Conservation (phyloP, 2,888 invertebrate genomes). For the Habroteleia sp. region DNA sequence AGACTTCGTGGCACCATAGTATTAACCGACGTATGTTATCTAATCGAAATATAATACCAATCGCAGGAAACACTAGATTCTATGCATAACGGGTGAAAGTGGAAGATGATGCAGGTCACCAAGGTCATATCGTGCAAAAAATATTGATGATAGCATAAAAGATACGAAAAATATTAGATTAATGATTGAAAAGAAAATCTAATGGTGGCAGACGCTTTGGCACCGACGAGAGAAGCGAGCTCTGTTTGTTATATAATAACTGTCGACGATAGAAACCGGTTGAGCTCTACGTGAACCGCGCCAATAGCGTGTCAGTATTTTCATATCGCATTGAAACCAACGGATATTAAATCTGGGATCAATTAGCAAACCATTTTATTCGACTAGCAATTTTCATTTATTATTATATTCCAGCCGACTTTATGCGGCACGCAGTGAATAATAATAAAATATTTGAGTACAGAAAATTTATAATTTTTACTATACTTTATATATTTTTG, state of each 20-base stretch:
- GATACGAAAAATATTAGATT: conserved; percentile 14
- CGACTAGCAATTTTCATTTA: not conserved
- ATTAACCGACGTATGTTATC: not conserved
- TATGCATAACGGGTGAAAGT: conserved; percentile 7
- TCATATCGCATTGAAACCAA: conserved; percentile 14
- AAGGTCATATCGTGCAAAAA: conserved; percentile 5
- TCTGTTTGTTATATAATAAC: conserved; percentile 47
- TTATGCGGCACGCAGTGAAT: too few relatives aligned
- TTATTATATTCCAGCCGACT: too few relatives aligned
- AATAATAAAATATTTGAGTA: too few relatives aligned
- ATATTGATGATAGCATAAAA: not conserved
- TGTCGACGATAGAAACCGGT: conserved; percentile 44
- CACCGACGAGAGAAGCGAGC: conserved; percentile 30
- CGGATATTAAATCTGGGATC: conserved; percentile 13
- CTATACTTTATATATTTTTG: too few relatives aligned
- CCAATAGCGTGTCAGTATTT: conserved; percentile 20
- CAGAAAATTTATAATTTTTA: too few relatives aligned
- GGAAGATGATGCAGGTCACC: conserved; percentile 11
- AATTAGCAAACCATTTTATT: conserved; percentile 17
- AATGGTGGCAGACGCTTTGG: conserved; percentile 37
- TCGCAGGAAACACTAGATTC: not conserved
- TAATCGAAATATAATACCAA: not conserved
- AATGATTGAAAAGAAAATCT: conserved; percentile 32
- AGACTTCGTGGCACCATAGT: conserved; percentile 10
- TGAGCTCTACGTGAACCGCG: conserved; percentile 7